phyloP scores from a whole-genome alignment of 1,140 invertebrate species.

The Coenobita brevimanus region DNA sequence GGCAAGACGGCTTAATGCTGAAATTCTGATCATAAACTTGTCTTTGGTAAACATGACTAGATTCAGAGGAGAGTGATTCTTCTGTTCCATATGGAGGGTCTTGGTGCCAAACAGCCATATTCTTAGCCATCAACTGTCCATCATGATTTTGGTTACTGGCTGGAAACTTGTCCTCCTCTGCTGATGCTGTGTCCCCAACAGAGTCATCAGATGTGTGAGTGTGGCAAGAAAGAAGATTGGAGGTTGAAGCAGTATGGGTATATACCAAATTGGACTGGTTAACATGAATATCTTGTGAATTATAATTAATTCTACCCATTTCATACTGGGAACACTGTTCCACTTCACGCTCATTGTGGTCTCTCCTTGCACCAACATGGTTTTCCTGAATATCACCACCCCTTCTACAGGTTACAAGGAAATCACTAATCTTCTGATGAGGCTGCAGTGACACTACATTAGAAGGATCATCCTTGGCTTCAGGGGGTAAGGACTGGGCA shows the following conservation, averaged over 20 bases:
- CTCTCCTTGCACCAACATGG: no score
- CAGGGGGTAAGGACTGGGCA: neutral
- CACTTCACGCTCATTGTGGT: no score
- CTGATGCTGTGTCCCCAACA: constrained; percentile 16
- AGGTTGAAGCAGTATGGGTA: constrained; percentile 18
- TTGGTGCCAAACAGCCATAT: constrained; percentile 48
- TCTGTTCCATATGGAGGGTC: constrained; percentile 35
- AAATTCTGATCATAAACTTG: constrained; percentile 57
- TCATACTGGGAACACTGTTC: constrained; percentile 48
- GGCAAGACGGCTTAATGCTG: constrained; percentile 30
- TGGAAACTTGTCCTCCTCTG: constrained; percentile 42
- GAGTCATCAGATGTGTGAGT: constrained; percentile 47
- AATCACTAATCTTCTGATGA: constrained; percentile 47
- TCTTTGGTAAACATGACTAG: constrained; percentile 60
- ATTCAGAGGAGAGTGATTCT: constrained; percentile 54
- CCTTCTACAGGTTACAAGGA: constrained; percentile 40
- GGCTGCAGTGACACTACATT: neutral
- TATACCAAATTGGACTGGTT: constrained; percentile 44
- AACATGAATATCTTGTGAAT: constrained; percentile 33
- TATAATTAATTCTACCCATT: constrained; percentile 15
- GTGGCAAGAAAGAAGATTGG: constrained; percentile 17
- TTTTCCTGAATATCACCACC: constrained; percentile 35
- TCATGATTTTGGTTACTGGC: constrained; percentile 39
- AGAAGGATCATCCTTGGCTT: constrained; percentile 20
- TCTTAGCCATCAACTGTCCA: constrained; percentile 29